Evolutionary conservation across 2,888 invertebrate species (phyloP), one percentile per base, ranked within the genome.

Genomic region (Torymus texanus): DNA sequence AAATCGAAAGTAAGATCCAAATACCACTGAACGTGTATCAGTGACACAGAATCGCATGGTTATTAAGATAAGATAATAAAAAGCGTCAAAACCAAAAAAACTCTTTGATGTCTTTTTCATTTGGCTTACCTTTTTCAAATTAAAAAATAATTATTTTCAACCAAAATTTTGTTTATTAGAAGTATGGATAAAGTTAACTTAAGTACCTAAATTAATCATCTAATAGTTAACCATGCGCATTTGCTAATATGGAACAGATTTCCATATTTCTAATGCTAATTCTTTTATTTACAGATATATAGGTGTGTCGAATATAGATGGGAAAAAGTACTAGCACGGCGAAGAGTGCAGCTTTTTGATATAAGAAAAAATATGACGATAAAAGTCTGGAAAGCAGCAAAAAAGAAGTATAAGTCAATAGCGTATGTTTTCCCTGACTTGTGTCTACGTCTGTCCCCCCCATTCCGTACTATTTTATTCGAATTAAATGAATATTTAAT

Each of bases 1-100:
- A 90, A 88, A 89, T 90, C 73, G 90, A 90, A 82, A 90, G 90
- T 90, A 81, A 88, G 88, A 84, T 21, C 13, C 29, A 55, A 65
- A 65, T 59, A 65, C 21, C 41, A 41, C 41, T 41, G 41, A 41
- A 41, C 41, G 41, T 41, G 41, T 41, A 41, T 41, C 41, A 41
- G 41, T 41, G 41, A 41, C 41, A 41, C 41, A 41, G 41, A 41
- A 41, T 41, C 41, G 41, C 41, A 41, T 41, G 41, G 41, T 41
- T 58, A 18, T 24, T 24, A 14, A 50, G 24, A 29, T 62, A 50
- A 68, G 62, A 61, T 55, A n/a, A 16, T 55, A 61, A 70, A n/a
- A n/a, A 41, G 18, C 41, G n/a, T 16, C 65, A n/a, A 58, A 24
- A 53, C 41, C 41, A 41, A 41, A 41, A 41, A 41, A 41, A 41